Conservation (phyloP, 2,113 vertebrate species). For the Hemicordylus capensis region DNA sequence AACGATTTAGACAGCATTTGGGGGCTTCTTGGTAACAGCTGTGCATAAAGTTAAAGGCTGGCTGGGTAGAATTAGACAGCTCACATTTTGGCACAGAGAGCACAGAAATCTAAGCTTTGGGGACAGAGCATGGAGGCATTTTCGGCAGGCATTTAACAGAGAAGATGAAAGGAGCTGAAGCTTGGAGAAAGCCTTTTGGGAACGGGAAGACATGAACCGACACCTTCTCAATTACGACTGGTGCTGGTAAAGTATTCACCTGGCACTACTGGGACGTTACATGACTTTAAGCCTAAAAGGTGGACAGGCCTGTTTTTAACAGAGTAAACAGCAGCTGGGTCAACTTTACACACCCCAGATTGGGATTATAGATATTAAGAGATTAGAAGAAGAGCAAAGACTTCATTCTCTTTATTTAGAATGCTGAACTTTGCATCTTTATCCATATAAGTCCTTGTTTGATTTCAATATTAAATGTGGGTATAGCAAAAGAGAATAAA, state of each 20-base stretch:
- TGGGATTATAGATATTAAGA: not conserved
- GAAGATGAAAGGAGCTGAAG: rapidly evolving
- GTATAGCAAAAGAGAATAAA: not conserved
- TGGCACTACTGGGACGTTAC: not conserved
- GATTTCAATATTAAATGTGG: not conserved
- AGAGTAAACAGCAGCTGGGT: too few relatives aligned
- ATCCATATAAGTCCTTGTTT: not conserved
- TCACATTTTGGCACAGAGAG: not conserved
- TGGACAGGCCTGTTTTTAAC: too few relatives aligned
- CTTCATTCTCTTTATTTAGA: not conserved
- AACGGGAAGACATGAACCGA: rapidly evolving
- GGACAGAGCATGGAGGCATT: not conserved
- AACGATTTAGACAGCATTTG: not conserved
- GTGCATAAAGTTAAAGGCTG: not conserved
- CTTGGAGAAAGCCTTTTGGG: not conserved
- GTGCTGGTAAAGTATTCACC: rapidly evolving
- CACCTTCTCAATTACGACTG: rapidly evolving
- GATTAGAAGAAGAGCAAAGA: not conserved
- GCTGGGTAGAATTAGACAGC: slow-evolving; percentile 42
- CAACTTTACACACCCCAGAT: too few relatives aligned
- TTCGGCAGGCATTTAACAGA: not conserved
- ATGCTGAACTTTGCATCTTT: not conserved
- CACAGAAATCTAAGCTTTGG: rapidly evolving
- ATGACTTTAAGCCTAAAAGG: too few relatives aligned
- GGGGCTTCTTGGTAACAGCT: slow-evolving; percentile 11